Evolutionary conservation across 1,140 invertebrate genomes (phyloP).

Genomic region (Rhopalosiphum maidis): DNA sequence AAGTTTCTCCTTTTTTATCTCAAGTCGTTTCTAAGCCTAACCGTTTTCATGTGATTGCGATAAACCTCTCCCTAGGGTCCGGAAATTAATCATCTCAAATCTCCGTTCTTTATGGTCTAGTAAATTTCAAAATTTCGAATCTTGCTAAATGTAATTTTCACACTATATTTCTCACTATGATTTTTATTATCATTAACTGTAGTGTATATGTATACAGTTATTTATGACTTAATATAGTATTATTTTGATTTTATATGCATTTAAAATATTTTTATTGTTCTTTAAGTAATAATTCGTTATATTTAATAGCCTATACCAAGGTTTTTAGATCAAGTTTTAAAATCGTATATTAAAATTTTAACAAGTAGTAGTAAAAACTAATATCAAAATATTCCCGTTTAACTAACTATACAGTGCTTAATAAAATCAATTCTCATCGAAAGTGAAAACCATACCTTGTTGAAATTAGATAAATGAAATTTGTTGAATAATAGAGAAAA

Average conservation of each 20-base stretch:
- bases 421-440: not conserved
- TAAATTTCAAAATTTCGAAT: slow-evolving; percentile 21
- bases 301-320: not conserved
- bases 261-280: not conserved
- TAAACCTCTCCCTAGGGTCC: not conserved
- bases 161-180: not conserved
- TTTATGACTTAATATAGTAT: not conserved
- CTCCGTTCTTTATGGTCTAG: not conserved
- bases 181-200: not conserved
- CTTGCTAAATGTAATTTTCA: slow-evolving; percentile 14
- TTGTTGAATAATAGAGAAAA: not conserved
- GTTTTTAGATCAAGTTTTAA: not conserved
- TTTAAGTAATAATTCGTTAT: not conserved
- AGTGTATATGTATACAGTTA: not conserved
- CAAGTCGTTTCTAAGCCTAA: slow-evolving; percentile 12
- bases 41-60: not conserved
- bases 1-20: slow-evolving; percentile 13
- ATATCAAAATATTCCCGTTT: not conserved
- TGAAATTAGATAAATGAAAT: not conserved
- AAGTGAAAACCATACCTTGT: not conserved
- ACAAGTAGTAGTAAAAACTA: not conserved
- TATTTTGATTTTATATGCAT: not conserved
- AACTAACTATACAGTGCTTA: not conserved
- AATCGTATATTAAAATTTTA: not conserved
- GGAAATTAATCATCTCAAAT: slow-evolving; percentile 3